A percentile compares a stretch with the other conserved stretches of the same genome.
Conservation (phyloP, 2,888 invertebrate genomes). For the Galeopsomyia nigrocyanea region DNA sequence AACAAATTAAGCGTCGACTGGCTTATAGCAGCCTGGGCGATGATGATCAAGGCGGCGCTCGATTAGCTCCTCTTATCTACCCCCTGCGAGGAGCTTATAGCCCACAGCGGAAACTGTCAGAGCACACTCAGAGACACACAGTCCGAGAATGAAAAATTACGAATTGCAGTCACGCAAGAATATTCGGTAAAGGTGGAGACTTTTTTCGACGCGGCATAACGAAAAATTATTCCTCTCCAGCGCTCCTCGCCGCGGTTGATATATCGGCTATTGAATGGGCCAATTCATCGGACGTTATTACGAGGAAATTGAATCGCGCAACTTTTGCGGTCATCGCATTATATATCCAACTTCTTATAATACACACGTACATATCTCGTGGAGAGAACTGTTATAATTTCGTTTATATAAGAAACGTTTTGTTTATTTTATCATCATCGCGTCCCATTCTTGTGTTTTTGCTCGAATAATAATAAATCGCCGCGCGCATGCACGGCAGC, state of each 20-base stretch:
- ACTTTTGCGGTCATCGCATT: conserved; percentile 14
- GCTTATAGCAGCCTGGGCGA: no score
- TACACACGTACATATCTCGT: no score
- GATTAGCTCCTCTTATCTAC: conserved; percentile 36
- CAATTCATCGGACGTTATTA: conserved; percentile 48
- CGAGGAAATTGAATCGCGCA: conserved; percentile 44
- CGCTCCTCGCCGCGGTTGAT: conserved; percentile 9
- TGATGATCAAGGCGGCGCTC: neutral
- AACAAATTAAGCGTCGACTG: no score
- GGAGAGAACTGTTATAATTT: conserved; percentile 12
- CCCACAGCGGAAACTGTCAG: conserved; percentile 29
- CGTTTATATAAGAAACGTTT: neutral
- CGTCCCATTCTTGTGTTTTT: neutral
- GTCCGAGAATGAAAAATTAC: conserved; percentile 36
- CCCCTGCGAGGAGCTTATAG: conserved; percentile 37
- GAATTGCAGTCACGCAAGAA: conserved; percentile 53
- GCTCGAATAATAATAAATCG: no score
- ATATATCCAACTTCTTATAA: conserved; percentile 10
- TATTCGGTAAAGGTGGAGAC: conserved; percentile 36
- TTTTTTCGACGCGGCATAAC: neutral
- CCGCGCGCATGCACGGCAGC: no score
- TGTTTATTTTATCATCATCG: neutral
- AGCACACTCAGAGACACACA: neutral
- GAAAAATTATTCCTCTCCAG: neutral
- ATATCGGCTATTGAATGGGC: conserved; percentile 39